Evolutionary conservation across 2,113 vertebrate genomes (phyloP), one percentile per base, ranked within the genome.

Genomic region (Megalops atlanticus): DNA sequence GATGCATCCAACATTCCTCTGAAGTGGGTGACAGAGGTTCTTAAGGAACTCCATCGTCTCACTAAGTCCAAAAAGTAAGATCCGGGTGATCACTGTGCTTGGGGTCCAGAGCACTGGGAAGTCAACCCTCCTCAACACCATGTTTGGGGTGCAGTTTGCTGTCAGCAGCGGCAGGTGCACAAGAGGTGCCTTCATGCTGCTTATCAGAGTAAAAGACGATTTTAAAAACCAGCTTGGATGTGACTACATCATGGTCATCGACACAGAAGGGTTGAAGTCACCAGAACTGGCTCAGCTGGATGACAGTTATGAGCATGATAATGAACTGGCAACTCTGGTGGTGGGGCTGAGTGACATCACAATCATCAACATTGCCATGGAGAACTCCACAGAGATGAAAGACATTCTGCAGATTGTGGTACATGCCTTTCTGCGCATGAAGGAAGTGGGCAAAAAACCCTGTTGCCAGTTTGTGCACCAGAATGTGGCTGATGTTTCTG

Each of bases 51-150:
- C 27, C 77, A 86, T 8, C 11, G 38, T 45, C 75, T 84, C 0
- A 77, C 87, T 16, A 1, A 81, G 16, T 75, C 27, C 11, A 79
- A 82, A 82, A n/a, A 87, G 81, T 49, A 84, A 40, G 0, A 81
- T 90, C 54, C 79, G 84, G 45, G 86, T 88, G 15, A 64, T n/a
- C n/a, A n/a, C n/a, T n/a, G n/a, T n/a, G n/a, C n/a, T n/a, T n/a
- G n/a, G n/a, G n/a, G n/a, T n/a, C 5, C 87, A 91, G 82, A 86
- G 85, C 40, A 81, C 85, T 1, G 89, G 89, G 0, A 91, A 94
- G 73, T 95, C 94, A 43, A 95, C 94, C 0, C 90, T 95, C 1
- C 92, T 95, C 15, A 95, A 95, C 84, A 93, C 92, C 80, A 94
- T 95, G 94, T 95, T 95, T 77, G 94, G 95, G 8, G 85, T 93